Base-by-base conservation (phyloP, 2,888 invertebrate species). In the Xestia xanthographa region DNA sequence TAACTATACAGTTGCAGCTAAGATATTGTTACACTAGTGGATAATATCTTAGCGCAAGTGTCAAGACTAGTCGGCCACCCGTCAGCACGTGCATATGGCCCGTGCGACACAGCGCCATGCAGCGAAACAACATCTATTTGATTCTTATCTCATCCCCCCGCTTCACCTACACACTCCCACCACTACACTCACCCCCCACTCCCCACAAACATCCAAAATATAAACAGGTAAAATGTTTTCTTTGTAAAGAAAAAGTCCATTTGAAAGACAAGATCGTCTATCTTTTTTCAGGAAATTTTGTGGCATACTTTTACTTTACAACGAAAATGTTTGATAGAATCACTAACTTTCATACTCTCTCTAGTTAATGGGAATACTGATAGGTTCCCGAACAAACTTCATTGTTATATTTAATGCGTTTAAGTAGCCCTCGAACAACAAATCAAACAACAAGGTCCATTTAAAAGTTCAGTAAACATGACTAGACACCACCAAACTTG, bases 121-220 rank as follows among this genome's bases (percentile, higher is more conserved):
- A 95, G 93, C 93, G 95, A 95, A 96, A 95, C 95, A 95, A 96
- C 96, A 96, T 96, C 95, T 94, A 96, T 96, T 96, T 96, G 96
- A 96, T 96, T 95, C 95, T 95, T 96, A 96, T 96, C 96, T 95
- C 90, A 87, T 90, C 92, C 92, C 90, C 88, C 89, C 87, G 86
- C 86, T 90, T 65, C 76, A n/a, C 90, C 87, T 69, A 82, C 85
- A 74, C 63, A 85, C 84, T 76, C 88, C 85, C 88, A 73, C 87
- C 72, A 88, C 87, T 88, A 85, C 78, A 82, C 82, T 69, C 77
- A 80, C 77, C 79, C 84, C 82, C 76, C 72, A 75, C 89, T 88
- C 89, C 87, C 90, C 90, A 89, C 90, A 88, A 90, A 91, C 93
- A 91, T 92, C 93, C 93, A 90, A 95, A 95, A 95, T 94, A 94